Base-by-base conservation (phyloP, 2,888 invertebrate species). In the Trachelus iudaicus region DNA sequence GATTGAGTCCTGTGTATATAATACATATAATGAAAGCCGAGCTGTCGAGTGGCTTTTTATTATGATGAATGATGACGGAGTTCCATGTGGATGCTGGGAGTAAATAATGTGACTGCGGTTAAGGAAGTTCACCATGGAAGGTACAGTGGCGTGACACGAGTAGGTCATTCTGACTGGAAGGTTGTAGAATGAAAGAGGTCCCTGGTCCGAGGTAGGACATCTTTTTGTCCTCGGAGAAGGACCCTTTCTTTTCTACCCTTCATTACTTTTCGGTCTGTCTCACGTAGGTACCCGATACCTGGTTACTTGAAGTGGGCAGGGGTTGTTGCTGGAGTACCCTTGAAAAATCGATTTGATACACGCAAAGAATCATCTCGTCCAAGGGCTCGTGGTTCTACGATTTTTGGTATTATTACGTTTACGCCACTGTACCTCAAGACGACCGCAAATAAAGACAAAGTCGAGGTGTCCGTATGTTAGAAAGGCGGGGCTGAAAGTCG, bases 41-140 rank as follows among this genome's bases (percentile, higher is more conserved):
- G 73, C 76, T 82, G 81, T 82, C 80, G 79, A 82, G 79, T 81
- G 79, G 73, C 80, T 83, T 85, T 83, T 84, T 84, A 85, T 85
- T 83, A 84, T 86, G 84, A 86, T 81, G 84, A 82, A 86, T 85
- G 83, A 80, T 78, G 82, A 82, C 82, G 77, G 79, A 81, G 77
- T 77, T 81, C 76, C 73, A 74, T 35, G 77, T 75, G 80, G 79
- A 82, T 79, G 73, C 73, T 69, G 80, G 40, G 78, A 80, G 77
- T 81, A 80, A 83, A 81, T 79, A 81, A 81, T 68, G 79, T 34
- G 56, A 69, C 56, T 73, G 68, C 69, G 73, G 74, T 31, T 56
- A 74, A 74, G 76, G 76, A 78, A 80, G 76, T 76, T 80, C 76
- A 80, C 78, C 76, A 69, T 23, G 40, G 56, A 23, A 56, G 56